Evolutionary conservation across 2,888 invertebrate species (phyloP).

Genomic region (Cheilosia pagana): DNA sequence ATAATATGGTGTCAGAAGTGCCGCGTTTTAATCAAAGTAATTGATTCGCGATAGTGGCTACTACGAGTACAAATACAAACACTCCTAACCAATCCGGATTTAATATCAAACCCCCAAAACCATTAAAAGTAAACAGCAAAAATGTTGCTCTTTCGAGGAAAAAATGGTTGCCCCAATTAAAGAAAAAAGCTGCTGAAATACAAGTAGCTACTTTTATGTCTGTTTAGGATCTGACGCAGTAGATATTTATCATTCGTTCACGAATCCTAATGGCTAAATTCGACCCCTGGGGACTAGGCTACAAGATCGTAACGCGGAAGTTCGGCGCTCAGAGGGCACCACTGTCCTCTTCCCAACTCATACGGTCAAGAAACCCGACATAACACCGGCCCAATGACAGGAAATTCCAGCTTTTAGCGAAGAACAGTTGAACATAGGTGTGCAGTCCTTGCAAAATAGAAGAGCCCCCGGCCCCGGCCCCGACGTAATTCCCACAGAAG

Average conservation of each 20-base stretch:
- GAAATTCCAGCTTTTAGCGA: too few relatives aligned
- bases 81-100: background rate
- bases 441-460: too few relatives aligned
- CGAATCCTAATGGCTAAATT: constrained; percentile 43
- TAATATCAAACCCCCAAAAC: constrained; percentile 40
- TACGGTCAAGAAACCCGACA: too few relatives aligned
- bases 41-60: constrained; percentile 3
- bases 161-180: constrained; percentile 57
- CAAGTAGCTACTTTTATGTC: constrained; percentile 68
- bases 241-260: constrained; percentile 37
- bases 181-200: constrained; percentile 61
- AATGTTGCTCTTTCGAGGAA: constrained; percentile 52
- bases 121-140: constrained; percentile 52
- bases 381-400: too few relatives aligned
- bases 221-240: constrained; percentile 31
- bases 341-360: too few relatives aligned
- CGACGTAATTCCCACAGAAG: too few relatives aligned
- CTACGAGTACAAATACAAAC: background rate
- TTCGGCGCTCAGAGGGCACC: too few relatives aligned
- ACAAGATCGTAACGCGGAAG: too few relatives aligned
- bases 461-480: too few relatives aligned
- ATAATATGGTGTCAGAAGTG: constrained; percentile 46
- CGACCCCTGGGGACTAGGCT: too few relatives aligned
- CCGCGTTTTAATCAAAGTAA: background rate
- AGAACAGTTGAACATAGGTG: too few relatives aligned